Base-by-base conservation (phyloP, 2,797 vertebrate genomes). In the Threskiornis aethiopicus region DNA sequence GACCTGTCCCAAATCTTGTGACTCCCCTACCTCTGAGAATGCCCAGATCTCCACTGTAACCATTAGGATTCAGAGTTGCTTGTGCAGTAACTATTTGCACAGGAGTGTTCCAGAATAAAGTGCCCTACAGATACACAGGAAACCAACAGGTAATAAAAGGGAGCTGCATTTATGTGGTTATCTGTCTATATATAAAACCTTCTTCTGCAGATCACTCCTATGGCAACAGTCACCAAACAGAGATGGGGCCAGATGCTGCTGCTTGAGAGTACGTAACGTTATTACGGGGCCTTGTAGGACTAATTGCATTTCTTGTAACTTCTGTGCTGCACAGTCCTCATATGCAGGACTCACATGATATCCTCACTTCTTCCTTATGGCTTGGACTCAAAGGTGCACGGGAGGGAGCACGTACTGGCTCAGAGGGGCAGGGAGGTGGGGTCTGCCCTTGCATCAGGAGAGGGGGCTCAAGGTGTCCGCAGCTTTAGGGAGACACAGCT, bases 391-490 rank as follows among this genome's bases (percentile, higher is more conserved):
- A 37, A 73, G 22, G 49, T 15, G 17, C 66, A 11, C 3, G 2
- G 37, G 20, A 67, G 31, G 49, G 9, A 37, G 16, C 49, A 13
- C 0, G 1, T n/a, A 35, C 2, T 21, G 35, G 41, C 4, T 12
- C 39, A 19, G 41, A n/a, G 25, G 7, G 31, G 15, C 41, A 47
- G 15, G 16, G 47, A 86, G 20, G 12, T 55, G 15, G 4, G 9
- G 35, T 20, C 20, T 87, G 12, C 10, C 18, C 24, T 70, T 79
- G 44, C 25, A 33, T 21, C 31, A 22, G 52, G 6, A 61, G 31
- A 57, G 0, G 1, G 17, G 7, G 8, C 11, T 76, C 41, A n/a
- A 21, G 4, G 11, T 67, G 15, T 52, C 44, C 0, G 0, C 0
- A 0, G 44, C 42, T 84, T 78, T 62, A 44, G 44, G 64, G 41